A percentile compares a stretch with the other conserved stretches of the same genome.
These are phyloP conservation scores for Lydus trimaculatus DNA, from an alignment of 2,888 invertebrate species.

Conservation along the genomic window DNA sequence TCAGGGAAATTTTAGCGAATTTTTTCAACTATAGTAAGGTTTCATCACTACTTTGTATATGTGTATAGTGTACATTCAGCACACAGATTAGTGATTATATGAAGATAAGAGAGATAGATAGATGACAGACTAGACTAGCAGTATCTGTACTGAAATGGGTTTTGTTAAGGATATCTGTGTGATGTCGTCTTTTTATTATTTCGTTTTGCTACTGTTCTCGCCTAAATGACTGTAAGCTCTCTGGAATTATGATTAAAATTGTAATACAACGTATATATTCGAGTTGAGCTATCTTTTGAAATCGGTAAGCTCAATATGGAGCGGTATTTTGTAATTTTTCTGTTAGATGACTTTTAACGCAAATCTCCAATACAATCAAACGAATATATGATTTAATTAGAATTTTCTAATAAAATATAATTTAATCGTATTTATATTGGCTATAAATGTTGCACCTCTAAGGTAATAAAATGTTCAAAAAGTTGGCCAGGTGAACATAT, in stretches of 20 bases:
- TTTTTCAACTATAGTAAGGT: constrained; percentile 55
- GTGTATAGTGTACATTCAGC: constrained; percentile 15
- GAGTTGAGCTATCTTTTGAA: constrained; percentile 14
- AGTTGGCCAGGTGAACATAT: constrained; percentile 38
- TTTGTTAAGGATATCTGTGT: constrained; percentile 54
- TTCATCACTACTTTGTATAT: constrained; percentile 52
- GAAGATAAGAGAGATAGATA: neutral
- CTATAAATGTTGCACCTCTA: constrained; percentile 32
- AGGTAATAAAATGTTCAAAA: constrained; percentile 33
- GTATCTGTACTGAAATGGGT: constrained; percentile 50
- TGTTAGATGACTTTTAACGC: neutral
- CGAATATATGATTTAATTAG: constrained; percentile 13
- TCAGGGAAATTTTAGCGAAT: constrained; percentile 61
- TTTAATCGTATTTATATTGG: constrained; percentile 20
- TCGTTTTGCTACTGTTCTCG: constrained; percentile 47
- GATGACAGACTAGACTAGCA: constrained; percentile 32
- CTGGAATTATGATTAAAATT: constrained; percentile 56
- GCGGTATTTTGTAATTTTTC: neutral
- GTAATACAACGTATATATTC: constrained; percentile 41
- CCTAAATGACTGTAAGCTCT: constrained; percentile 56
- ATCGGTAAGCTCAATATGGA: constrained; percentile 26
- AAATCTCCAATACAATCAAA: neutral
- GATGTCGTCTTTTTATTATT: constrained; percentile 52
- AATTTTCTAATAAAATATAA: constrained; percentile 7
- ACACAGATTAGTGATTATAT: constrained; percentile 47